Evolutionary conservation across 35 echinoderm and acorn worm species (phyloP).

Genomic region (Apostichopus japonicus): DNA sequence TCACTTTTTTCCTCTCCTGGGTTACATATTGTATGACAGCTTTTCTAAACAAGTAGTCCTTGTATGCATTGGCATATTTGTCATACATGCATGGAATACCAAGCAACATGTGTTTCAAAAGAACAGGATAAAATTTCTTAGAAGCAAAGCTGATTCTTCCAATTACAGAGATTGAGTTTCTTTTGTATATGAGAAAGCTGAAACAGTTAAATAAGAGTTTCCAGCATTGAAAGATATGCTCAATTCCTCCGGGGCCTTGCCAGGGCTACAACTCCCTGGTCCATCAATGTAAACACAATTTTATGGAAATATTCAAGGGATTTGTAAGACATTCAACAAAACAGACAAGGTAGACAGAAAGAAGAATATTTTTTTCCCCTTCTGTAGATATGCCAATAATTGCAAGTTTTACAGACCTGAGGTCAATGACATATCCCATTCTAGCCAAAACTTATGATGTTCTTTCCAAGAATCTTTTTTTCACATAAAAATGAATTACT

Average conservation of each 20-base stretch:
- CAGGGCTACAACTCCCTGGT: neutral
- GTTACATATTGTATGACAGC: neutral
- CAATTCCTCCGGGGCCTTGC: neutral
- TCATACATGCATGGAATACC: slow-evolving; percentile 39
- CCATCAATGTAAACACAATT: neutral
- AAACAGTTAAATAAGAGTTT: neutral
- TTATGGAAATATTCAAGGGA: no score
- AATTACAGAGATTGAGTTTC: neutral
- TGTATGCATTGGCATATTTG: neutral
- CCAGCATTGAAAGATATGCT: neutral
- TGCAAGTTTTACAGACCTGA: no score
- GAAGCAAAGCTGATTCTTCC: slow-evolving; percentile 7
- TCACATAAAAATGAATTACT: no score
- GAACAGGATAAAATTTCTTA: slow-evolving; percentile 19
- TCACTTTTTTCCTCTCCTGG: slow-evolving; percentile 7
- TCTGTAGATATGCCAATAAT: no score
- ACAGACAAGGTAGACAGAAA: no score
- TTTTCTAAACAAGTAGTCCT: slow-evolving; percentile 15
- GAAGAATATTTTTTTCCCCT: no score
- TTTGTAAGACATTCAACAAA: no score
- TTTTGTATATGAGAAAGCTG: neutral
- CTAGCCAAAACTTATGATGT: no score
- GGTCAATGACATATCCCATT: no score
- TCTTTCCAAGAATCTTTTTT: no score
- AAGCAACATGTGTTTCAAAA: slow-evolving; percentile 38